Evolutionary conservation across 1,140 invertebrate species (phyloP), one percentile per base, ranked within the genome.

Genomic region (Drosophila nannoptera): DNA sequence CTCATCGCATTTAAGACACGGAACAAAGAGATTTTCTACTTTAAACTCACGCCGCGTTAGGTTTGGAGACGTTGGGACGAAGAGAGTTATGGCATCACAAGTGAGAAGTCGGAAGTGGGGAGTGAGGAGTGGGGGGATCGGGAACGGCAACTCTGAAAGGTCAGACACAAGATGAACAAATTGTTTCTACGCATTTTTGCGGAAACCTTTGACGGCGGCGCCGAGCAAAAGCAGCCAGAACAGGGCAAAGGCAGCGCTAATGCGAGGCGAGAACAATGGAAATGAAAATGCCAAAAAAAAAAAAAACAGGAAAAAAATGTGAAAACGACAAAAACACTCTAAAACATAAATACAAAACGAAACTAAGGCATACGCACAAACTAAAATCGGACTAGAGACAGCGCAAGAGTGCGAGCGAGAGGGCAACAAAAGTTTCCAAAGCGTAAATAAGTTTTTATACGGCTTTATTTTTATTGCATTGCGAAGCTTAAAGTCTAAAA

Each of bases 21-120:
- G 40, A 75, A 77, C 76, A 83, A 83, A 84, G 69, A 80, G 78
- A 66, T 84, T 84, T 80, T 86, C 76, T 77, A 80, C 76, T 74
- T 63, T 55, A 43, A 62, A 73, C 61, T 22, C 22, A 60, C 42
- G 54, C 67, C 38, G 60, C 75, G 33, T 35, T 43, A 36, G 67
- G 48, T 45, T 65, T 65, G 45, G 9, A 38, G 54, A 56, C 33
- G 22, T 5, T n/a, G 29, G 7, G 11, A 31, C 7, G 49, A 35
- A n/a, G 22, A 22, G 22, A 22, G 22, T 22, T 3, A 3, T 22
- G 22, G 22, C 1, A 3, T 3, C 22, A 22, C 1, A 22, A 22
- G 22, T 22, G 22, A 3, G 22, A n/a, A 46, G 16, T 7, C 7
- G 43, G 0, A 9, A 46, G 45, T 9, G 45, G 31, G 8, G 14